phyloP scores from a whole-genome alignment of 2,797 vertebrate species.

The Gambelia wislizenii region DNA sequence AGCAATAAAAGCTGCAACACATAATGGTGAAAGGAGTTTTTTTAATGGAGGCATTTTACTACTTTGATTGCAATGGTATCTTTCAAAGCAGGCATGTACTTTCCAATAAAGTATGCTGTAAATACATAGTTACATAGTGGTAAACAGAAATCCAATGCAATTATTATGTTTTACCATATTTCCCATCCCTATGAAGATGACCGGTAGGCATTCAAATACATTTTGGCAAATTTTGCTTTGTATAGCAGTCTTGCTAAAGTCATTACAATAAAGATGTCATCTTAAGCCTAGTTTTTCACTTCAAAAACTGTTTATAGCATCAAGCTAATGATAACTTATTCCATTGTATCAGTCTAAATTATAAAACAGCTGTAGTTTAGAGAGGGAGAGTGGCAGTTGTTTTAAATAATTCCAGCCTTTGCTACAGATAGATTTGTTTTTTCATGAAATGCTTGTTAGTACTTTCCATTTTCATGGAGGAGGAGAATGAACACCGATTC shows the following conservation, averaged over 20 bases:
- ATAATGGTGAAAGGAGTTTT: neutral
- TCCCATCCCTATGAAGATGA: neutral
- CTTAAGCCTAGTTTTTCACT: neutral
- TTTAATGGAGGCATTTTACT: neutral
- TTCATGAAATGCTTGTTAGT: too few relatives aligned
- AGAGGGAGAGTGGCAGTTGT: conserved; percentile 4
- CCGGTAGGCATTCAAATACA: neutral
- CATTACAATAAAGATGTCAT: neutral
- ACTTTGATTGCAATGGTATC: neutral
- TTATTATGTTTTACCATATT: neutral
- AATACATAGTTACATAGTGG: conserved; percentile 1
- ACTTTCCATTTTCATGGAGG: too few relatives aligned
- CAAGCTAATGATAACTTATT: neutral
- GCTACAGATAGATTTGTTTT: neutral
- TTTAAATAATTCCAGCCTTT: conserved; percentile 23
- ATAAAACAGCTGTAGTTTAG: conserved; percentile 20
- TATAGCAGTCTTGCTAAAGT: conserved; percentile 9
- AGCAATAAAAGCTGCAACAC: neutral
- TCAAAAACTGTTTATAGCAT: conserved; percentile 28
- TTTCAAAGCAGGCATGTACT: conserved; percentile 3
- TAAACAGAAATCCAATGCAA: conserved; percentile 1
- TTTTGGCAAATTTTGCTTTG: conserved; percentile 37
- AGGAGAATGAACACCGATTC: too few relatives aligned
- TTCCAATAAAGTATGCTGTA: neutral
- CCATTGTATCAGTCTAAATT: neutral